Percentiles rank a stretch among this genome's conserved stretches.
Evolutionary conservation across 2,888 invertebrate genomes (phyloP).

Genomic region (Adelphocoris suturalis): DNA sequence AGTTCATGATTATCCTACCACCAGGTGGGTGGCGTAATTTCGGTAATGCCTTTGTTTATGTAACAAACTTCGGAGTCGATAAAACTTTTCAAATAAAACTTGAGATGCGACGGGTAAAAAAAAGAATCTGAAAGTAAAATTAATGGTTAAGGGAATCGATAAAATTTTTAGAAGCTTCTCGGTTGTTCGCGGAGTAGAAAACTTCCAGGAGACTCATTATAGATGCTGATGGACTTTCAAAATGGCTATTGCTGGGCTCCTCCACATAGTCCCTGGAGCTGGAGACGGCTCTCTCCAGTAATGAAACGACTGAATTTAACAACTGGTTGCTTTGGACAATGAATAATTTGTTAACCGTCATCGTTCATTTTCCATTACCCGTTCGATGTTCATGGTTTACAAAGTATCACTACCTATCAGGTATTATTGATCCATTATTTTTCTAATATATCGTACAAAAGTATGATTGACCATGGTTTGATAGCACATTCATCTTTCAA

Average conservation of each 20-base stretch:
- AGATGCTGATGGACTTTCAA: constrained; percentile 67
- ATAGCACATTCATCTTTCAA: too few relatives aligned
- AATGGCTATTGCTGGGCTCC: constrained; percentile 44
- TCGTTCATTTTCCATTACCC: too few relatives aligned
- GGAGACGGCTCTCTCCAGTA: background rate
- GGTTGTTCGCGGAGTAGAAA: constrained; percentile 8
- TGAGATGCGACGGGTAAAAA: background rate
- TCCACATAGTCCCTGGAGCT: background rate
- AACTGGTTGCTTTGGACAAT: background rate
- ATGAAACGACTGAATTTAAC: background rate
- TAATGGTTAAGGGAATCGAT: constrained; percentile 53
- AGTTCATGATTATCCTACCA: background rate
- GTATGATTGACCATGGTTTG: too few relatives aligned
- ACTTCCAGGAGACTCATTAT: constrained; percentile 33
- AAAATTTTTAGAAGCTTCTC: constrained; percentile 55
- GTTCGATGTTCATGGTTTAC: too few relatives aligned
- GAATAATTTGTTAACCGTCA: background rate
- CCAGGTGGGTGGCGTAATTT: constrained; percentile 28
- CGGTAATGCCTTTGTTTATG: constrained; percentile 18
- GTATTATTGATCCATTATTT: too few relatives aligned
- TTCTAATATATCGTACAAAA: too few relatives aligned
- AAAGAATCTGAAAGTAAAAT: constrained; percentile 59
- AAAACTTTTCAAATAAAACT: constrained; percentile 64
- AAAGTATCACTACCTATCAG: too few relatives aligned
- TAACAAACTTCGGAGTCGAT: constrained; percentile 37